These are phyloP conservation scores for Pelochelys cantorii DNA, from an alignment of 2,797 vertebrate species.

Conservation along the genomic window DNA sequence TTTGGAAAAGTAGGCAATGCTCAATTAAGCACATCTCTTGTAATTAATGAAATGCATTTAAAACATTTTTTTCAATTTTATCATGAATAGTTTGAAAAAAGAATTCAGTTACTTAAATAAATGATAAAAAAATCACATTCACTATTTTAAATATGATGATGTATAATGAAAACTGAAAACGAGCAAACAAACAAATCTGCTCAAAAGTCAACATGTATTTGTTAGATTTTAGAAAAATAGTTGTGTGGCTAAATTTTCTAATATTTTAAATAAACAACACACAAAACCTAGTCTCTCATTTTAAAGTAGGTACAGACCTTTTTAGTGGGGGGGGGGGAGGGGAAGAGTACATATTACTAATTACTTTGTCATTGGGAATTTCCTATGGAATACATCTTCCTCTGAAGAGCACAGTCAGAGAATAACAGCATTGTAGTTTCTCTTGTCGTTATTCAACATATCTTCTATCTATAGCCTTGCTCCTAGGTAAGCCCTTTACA, in stretches of 20 bases:
- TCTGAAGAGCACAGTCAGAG: background rate
- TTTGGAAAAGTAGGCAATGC: slow-evolving; percentile 29
- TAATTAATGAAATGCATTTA: background rate
- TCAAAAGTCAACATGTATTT: background rate
- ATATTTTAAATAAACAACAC: fast-evolving
- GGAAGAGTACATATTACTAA: background rate
- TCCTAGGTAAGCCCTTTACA: background rate
- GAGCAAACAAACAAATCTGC: background rate
- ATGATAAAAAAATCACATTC: background rate
- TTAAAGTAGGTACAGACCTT: background rate
- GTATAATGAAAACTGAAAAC: background rate
- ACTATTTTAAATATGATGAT: background rate
- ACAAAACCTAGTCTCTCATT: background rate
- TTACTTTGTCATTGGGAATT: background rate
- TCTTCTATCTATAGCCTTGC: background rate
- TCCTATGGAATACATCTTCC: background rate
- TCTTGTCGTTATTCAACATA: background rate
- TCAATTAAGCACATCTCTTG: background rate
- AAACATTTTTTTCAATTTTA: background rate
- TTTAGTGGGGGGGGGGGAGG: background rate
- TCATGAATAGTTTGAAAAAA: background rate
- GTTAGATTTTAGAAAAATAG: background rate
- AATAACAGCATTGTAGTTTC: background rate
- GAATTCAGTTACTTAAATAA: background rate
- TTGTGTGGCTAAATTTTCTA: background rate